Base-by-base conservation (phyloP, 1,140 invertebrate genomes). In the Bombus consobrinus region DNA sequence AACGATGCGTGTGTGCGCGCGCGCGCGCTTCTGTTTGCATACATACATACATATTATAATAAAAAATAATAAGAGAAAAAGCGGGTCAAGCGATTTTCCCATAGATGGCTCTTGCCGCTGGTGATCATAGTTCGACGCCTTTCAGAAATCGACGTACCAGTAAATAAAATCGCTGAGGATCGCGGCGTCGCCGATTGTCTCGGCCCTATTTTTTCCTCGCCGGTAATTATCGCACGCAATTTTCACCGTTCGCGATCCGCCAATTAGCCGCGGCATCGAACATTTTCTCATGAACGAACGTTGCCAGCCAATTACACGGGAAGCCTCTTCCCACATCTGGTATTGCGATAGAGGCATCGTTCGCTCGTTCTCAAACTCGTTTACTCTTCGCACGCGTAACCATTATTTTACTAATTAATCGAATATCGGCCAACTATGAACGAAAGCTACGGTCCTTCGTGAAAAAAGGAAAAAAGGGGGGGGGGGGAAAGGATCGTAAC, bases 211-310 rank as follows among this genome's bases (percentile, higher is more conserved):
- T 88, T 81, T 88, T 88, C 53, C 12, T 6, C 39, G 25, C 25
- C 15, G 10, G 22, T 62, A 80, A 89, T 89, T 85, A 85, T 53
- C 87, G 53, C 64, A 62, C 12, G 68, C 75, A 77, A 79, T 86
- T 84, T 87, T 89, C 86, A 82, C 82, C 59, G 69, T 79, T 57
- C 75, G 68, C 81, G 69, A 80, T 69, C 72, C 68, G 73, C 80
- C 89, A 90, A 90, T 90, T 90, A 90, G 77, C 83, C 77, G 62
- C 75, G n/a, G 59, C 81, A 71, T 83, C 89, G 83, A 88, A 88
- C 84, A 81, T 78, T 37, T 89, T 84, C 85, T 87, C 89, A 81
- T 79, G 66, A 73, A 41, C 81, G 69, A 80, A 22, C n/a, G 59
- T 15, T 39, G 39, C 32, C 74, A 78, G 83, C 83, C 80, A 87